Base-by-base conservation (phyloP, 2,113 vertebrate species). In the Neodon shergylaensis region DNA sequence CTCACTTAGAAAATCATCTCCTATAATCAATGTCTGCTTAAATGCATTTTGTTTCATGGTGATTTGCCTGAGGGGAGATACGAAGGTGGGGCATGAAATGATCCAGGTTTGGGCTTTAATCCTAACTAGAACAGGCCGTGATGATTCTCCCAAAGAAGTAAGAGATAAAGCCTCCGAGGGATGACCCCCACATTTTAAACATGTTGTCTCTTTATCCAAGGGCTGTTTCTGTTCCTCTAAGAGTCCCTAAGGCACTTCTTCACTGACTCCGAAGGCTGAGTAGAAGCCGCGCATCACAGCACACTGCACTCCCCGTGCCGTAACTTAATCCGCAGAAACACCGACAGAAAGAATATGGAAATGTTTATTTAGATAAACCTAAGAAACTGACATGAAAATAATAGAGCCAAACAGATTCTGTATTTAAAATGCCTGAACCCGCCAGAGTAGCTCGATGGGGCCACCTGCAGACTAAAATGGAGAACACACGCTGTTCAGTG, bases 401-500 rank as follows among this genome's bases (percentile, higher is more conserved):
- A 95, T 63, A 86, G 65, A 94, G 52, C 63, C 66, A 92, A 94
- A 92, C 14, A 79, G 42, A 83, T 68, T 95, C 78, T 91, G 94
- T 83, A 73, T 94, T 94, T 96, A 77, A 81, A 94, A 95, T 63
- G 49, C 83, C 28, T 78, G 52, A 91, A 77, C 82, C 63, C 21
- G 54, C 28, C 74, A 91, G 88, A 61, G 91, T 33, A 94, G 94
- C 85, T 92, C 97, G 94, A 83, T 95, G 96, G 94, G 90, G 96
- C 97, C 97, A 97, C 86, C 96, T 98, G 92, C 90, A 97, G 97
- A 94, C 81, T 81, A 13, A 92, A 96, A 88, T 22, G 52, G 4
- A 93, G 79, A 81, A 68, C 61, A n/a, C 78, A 54, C 74, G 52
- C 44, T 2, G 5, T 49, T 49, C 52, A 47, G 13, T 19, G 72